These are phyloP conservation scores for Acleris laterana DNA, from an alignment of 2,888 invertebrate genomes.

Conservation along the genomic window DNA sequence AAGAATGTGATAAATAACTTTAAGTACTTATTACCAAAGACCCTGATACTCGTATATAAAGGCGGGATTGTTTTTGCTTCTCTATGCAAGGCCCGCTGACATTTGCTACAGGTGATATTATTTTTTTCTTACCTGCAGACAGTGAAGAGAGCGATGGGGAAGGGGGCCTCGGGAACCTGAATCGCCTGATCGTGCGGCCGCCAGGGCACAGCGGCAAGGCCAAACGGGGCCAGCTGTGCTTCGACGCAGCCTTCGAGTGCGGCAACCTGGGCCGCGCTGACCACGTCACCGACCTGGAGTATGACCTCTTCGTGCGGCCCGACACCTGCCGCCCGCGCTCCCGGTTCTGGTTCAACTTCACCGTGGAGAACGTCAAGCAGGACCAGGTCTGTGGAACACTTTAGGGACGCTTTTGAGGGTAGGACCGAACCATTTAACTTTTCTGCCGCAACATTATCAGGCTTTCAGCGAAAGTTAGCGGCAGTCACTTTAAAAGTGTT, in stretches of 20 bases:
- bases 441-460: too few relatives aligned
- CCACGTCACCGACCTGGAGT: constrained; percentile 96
- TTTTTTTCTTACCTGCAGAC: constrained; percentile 77
- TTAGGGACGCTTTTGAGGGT: too few relatives aligned
- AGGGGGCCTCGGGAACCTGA: constrained; percentile 96
- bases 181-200: constrained; percentile 93
- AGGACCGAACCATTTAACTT: too few relatives aligned
- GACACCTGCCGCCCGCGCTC: constrained; percentile 97
- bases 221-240: constrained; percentile 97
- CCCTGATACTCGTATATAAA: too few relatives aligned
- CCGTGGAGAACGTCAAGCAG: constrained; percentile 96
- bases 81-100: too few relatives aligned
- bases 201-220: constrained; percentile 97
- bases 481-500: too few relatives aligned
- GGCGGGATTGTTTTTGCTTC: too few relatives aligned
- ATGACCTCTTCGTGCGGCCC: constrained; percentile 97
- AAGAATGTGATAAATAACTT: too few relatives aligned
- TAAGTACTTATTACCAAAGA: too few relatives aligned
- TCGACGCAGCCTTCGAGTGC: constrained; percentile 98
- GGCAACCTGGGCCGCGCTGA: constrained; percentile 98
- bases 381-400: constrained; percentile 88
- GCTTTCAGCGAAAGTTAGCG: too few relatives aligned
- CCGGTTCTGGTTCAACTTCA: constrained; percentile 99
- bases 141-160: constrained; percentile 97
- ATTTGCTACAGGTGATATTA: too few relatives aligned